Conservation (phyloP, 2,888 invertebrate genomes). For the Hyposoter didymator region DNA sequence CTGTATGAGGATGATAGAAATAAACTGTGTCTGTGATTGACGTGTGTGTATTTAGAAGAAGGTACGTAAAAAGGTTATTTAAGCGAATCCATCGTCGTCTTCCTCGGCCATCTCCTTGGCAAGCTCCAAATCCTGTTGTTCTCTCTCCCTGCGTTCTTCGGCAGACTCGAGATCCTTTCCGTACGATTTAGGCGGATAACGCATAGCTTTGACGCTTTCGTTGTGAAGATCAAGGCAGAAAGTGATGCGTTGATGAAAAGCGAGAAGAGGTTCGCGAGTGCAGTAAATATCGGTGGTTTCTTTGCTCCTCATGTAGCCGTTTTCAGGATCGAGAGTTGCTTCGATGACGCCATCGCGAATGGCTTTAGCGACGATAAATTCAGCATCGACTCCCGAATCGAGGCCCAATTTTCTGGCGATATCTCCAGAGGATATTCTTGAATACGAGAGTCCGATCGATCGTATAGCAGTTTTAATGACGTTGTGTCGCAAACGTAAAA, state of each 20-base stretch:
- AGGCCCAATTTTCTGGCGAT: constrained; percentile 97
- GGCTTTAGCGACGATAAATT: constrained; percentile 99
- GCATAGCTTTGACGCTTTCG: constrained; percentile 99
- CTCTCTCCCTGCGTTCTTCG: constrained; percentile 97
- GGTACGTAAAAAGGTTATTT: constrained; percentile 68
- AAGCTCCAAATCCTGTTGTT: constrained; percentile 98
- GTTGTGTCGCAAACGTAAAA: constrained; percentile 97
- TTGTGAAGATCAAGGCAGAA: constrained; percentile 99
- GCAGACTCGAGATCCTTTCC: constrained; percentile 99
- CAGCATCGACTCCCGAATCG: constrained; percentile 98
- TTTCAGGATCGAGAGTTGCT: constrained; percentile 97
- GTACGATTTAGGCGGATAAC: constrained; percentile 99
- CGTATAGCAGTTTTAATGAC: constrained; percentile 99
- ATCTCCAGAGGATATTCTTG: constrained; percentile 97
- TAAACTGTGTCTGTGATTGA: constrained; percentile 31
- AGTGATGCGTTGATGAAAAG: constrained; percentile 98
- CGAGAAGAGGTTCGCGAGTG: constrained; percentile 97
- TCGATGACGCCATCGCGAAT: constrained; percentile 99
- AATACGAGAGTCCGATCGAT: constrained; percentile 98
- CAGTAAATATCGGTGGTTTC: constrained; percentile 99
- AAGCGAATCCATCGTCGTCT: constrained; percentile 95
- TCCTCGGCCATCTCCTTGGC: constrained; percentile 99
- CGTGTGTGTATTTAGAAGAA: constrained; percentile 3
- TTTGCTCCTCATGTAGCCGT: constrained; percentile 98
- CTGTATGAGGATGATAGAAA: constrained; percentile 51